A percentile compares a stretch with the other conserved stretches of the same genome.
These are phyloP conservation scores for Pararge aegeria DNA, from an alignment of 1,140 invertebrate species.

Conservation along the genomic window DNA sequence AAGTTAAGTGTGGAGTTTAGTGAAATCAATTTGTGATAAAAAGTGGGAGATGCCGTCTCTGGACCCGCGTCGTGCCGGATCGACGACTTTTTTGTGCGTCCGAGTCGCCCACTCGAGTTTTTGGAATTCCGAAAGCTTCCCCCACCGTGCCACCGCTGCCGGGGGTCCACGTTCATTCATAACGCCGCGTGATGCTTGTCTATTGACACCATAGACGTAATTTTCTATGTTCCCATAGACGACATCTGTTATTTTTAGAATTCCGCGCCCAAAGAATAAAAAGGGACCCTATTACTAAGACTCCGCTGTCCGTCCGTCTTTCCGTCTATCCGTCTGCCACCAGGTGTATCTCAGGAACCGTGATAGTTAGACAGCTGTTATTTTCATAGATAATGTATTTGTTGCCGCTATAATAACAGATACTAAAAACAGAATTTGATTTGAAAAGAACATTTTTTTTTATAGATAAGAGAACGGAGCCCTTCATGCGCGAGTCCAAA, in stretches of 20 bases:
- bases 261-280: too few relatives aligned
- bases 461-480: too few relatives aligned
- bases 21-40: slow-evolving; percentile 35
- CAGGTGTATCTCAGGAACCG: too few relatives aligned
- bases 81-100: slow-evolving; percentile 54
- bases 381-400: too few relatives aligned
- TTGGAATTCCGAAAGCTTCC: slow-evolving; percentile 61
- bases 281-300: too few relatives aligned
- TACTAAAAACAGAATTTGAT: too few relatives aligned
- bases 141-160: slow-evolving; percentile 34
- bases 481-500: too few relatives aligned
- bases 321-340: too few relatives aligned
- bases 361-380: too few relatives aligned
- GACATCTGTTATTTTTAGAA: not conserved
- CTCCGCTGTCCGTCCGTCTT: too few relatives aligned
- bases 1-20: slow-evolving; percentile 2
- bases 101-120: slow-evolving; percentile 68
- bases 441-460: too few relatives aligned
- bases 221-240: not conserved
- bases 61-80: slow-evolving; percentile 45
- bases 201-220: slow-evolving; percentile 28
- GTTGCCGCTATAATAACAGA: too few relatives aligned
- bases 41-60: slow-evolving; percentile 18
- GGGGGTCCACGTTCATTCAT: slow-evolving; percentile 71
- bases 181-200: slow-evolving; percentile 30